Conservation (phyloP, 2,113 vertebrate species). For the Balaenoptera acutorostrata region DNA sequence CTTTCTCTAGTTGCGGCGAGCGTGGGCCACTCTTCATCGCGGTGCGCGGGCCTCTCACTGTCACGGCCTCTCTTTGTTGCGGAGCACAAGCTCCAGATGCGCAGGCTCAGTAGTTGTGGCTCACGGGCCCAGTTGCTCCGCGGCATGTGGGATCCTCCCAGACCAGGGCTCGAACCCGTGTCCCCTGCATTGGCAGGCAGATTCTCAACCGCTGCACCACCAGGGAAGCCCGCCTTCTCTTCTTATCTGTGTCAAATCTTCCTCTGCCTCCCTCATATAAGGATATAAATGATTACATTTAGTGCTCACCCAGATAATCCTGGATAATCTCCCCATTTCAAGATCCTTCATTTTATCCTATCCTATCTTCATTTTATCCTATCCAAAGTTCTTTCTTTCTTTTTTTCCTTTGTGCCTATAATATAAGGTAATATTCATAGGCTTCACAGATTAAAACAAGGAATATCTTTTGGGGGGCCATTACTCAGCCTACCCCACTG, state of each 20-base stretch:
- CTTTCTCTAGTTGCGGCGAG: no score
- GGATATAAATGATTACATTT: background rate
- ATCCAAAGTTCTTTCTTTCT: background rate
- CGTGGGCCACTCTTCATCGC: no score
- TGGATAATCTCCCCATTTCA: background rate
- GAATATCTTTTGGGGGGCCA: background rate
- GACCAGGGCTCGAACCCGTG: no score
- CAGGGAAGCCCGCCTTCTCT: background rate
- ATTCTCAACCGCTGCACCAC: no score
- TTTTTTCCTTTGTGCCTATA: background rate
- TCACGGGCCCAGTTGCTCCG: no score
- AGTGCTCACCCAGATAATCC: background rate
- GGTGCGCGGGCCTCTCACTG: no score
- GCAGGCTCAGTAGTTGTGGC: no score
- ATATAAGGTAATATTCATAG: background rate
- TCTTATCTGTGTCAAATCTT: background rate
- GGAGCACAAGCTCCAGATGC: no score
- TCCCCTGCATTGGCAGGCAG: no score
- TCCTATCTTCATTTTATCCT: background rate
- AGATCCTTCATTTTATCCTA: background rate
- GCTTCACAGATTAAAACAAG: background rate
- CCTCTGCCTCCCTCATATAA: background rate
- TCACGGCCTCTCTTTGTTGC: no score
- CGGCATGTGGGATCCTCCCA: no score
- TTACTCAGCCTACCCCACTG: background rate